Base-by-base conservation (phyloP, 2,797 vertebrate species). In the Rhynchonycteris naso region DNA sequence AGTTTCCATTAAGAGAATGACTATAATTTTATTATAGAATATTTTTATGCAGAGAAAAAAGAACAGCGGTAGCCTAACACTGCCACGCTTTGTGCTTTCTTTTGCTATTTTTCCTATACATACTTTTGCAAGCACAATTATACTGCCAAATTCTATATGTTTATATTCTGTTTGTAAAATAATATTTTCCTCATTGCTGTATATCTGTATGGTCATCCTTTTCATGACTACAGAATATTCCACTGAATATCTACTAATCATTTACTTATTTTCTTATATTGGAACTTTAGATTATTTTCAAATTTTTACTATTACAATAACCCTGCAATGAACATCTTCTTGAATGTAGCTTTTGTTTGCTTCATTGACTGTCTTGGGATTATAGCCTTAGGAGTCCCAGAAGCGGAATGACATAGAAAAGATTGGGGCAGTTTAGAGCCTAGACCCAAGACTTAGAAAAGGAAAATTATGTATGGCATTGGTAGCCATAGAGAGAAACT, bases 231-330 rank as follows among this genome's bases (percentile, higher is more conserved):
- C 1, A 54, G 30, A 52, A 38, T 88, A 85, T 54, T 78, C 85
- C 19, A 74, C 19, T n/a, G 61, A 84, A 18, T 91, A 85, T n/a
- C 43, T 89, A 33, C 56, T 24, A 50, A 56, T 58, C 28, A n/a
- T 74, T 86, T 91, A 69, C 68, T 81, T 78, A 35, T 87, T 72
- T 91, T 88, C 61, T 90, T 74, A 69, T 85, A 65, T 33, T 83
- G 16, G 63, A 80, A 88, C 19, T 54, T 58, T 35, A 69, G n/a
- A n/a, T 86, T 66, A 80, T 81, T 72, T 93, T 93, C 28, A 69
- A 4, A 14, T 61, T 69, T 93, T 92, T 74, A 28, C 65, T 88
- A 1, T 87, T 76, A 35, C 18, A 47, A 47, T 71, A 85, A 82
- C 11, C 13, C 18, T 79, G 16, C 38, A n/a, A 11, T 15, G 38